Percentiles rank a stretch among this genome's conserved stretches.
Evolutionary conservation across 2,113 vertebrate species (phyloP).

Genomic region (Oceanodroma tethys): DNA sequence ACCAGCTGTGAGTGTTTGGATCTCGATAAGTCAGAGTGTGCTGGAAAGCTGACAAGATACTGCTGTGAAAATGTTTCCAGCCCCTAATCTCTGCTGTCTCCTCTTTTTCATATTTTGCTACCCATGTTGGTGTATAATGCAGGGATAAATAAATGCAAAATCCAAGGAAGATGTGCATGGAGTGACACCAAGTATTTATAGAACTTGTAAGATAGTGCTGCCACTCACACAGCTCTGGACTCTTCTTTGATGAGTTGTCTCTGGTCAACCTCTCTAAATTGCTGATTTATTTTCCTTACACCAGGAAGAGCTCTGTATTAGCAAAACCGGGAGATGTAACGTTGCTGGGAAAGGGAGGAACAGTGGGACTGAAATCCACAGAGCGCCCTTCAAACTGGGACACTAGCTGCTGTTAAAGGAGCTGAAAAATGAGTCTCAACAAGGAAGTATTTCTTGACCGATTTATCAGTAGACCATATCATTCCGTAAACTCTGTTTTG

Average conservation of each 20-base stretch:
- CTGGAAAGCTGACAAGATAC: conserved; percentile 66
- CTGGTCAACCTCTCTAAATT: conserved; percentile 9
- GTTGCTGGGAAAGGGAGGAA: not conserved
- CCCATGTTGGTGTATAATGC: conserved; percentile 14
- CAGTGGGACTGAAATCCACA: not conserved
- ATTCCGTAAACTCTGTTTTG: conserved; percentile 26
- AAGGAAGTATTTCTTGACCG: conserved; percentile 51
- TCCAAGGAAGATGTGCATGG: not conserved
- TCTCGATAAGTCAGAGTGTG: conserved; percentile 67
- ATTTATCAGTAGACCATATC: conserved; percentile 11
- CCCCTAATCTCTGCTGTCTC: conserved; percentile 50
- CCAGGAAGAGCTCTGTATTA: not conserved
- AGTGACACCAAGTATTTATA: not conserved
- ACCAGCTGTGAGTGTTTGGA: conserved; percentile 73
- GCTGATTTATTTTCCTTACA: not conserved
- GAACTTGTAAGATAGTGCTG: not conserved
- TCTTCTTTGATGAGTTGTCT: not conserved
- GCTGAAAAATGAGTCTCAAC: not conserved
- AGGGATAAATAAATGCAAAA: conserved; percentile 51
- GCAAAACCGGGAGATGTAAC: not conserved
- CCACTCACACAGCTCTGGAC: not conserved
- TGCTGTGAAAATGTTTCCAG: conserved; percentile 66
- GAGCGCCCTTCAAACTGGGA: not conserved
- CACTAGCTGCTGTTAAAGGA: not conserved
- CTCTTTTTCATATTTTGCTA: conserved; percentile 66